phyloP scores from a whole-genome alignment of 2,888 invertebrate species.

The Nesidiocoris tenuis region DNA sequence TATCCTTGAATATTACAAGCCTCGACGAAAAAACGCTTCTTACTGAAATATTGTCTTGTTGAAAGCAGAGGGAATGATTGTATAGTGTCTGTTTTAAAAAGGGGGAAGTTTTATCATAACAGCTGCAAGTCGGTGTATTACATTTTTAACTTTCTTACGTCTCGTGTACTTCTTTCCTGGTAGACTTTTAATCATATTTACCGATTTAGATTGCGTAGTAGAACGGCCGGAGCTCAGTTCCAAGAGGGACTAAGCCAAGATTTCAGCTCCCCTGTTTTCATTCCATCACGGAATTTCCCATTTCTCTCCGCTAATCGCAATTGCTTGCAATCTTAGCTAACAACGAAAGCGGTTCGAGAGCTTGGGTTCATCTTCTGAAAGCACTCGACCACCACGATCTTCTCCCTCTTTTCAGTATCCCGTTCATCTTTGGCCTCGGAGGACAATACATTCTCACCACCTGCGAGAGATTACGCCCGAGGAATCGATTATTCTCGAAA shows the following conservation, averaged over 20 bases:
- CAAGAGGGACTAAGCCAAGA: neutral
- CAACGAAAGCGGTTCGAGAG: neutral
- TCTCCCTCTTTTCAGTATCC: neutral
- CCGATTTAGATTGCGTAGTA: slow-evolving; percentile 22
- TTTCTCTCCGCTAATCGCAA: neutral
- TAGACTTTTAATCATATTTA: slow-evolving; percentile 32
- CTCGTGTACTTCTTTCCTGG: too few relatives aligned
- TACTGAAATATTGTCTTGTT: too few relatives aligned
- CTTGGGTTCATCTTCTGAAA: slow-evolving; percentile 26
- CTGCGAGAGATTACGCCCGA: too few relatives aligned
- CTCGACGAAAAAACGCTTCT: too few relatives aligned
- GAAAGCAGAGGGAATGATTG: too few relatives aligned
- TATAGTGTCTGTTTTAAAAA: too few relatives aligned
- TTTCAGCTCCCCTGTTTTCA: slow-evolving; percentile 18
- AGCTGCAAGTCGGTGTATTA: too few relatives aligned
- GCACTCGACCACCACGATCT: neutral
- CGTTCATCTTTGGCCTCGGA: neutral
- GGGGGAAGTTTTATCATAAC: too few relatives aligned
- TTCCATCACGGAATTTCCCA: slow-evolving; percentile 21
- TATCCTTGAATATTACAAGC: too few relatives aligned
- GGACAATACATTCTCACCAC: neutral
- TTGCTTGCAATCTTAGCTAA: neutral
- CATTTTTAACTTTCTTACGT: too few relatives aligned
- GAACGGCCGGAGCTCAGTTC: neutral
- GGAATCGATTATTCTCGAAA: too few relatives aligned